Evolutionary conservation across 2,797 vertebrate genomes (phyloP), one percentile per base, ranked within the genome.

Genomic region (Chrosomus eos): DNA sequence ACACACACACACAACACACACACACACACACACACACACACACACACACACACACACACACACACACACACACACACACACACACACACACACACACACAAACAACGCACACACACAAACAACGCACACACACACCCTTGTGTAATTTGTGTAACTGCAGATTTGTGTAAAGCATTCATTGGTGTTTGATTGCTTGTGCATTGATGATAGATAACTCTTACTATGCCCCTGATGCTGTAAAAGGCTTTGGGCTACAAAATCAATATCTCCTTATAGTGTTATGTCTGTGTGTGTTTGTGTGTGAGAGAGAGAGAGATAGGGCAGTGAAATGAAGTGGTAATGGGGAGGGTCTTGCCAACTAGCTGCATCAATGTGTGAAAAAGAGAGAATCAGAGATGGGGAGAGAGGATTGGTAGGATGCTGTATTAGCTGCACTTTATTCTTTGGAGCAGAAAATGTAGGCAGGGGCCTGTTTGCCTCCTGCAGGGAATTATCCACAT

Each of bases 211-310:
- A 83, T 74, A 89, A 89, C 89, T 71, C 45, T 94, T 93, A 94
- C 91, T 88, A 93, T 92, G 92, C 80, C 86, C 89, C 89, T 89
- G 83, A 88, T 92, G 91, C 93, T 94, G 94, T 93, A 94, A 94
- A 94, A 95, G 94, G 86, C 91, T 89, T 86, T 88, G 91, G 92
- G 92, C 91, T 85, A 88, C 91, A 92, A 89, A 92, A 94, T 95
- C 92, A 68, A 94, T 95, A 92, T 87, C 89, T 88, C 87, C 91
- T 92, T 90, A 93, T 94, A 92, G 91, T 85, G 88, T 70, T 77
- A 87, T 43, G 75, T 75, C 87, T 43, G 75, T 90, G 85, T 55
- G 19, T 21, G 19, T 3, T 19, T 3, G 31, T 33, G 31, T 33
- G 31, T 1, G 55, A 75, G 64, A 76, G 36, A 67, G 78, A 40